Percentiles rank a stretch among this genome's conserved stretches.
These are phyloP conservation scores for Amaurobius ferox DNA, from an alignment of 2,888 invertebrate species.

Conservation along the genomic window DNA sequence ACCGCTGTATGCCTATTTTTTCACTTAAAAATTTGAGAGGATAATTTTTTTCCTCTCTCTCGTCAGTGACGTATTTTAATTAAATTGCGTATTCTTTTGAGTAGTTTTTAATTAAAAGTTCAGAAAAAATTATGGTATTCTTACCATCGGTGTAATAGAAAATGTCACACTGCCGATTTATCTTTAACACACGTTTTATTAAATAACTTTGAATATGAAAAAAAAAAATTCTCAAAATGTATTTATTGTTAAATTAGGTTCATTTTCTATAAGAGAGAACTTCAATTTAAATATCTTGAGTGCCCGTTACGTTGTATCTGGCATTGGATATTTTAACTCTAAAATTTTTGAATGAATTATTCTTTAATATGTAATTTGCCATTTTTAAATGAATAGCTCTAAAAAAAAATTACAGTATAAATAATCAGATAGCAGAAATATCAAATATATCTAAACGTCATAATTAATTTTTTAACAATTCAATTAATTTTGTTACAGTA, in stretches of 20 bases:
- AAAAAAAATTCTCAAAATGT: neutral
- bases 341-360: neutral
- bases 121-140: neutral
- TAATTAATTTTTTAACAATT: no score
- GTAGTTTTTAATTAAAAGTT: constrained; percentile 12
- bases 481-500: no score
- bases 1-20: constrained; percentile 1
- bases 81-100: constrained; percentile 12
- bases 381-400: no score
- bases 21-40: neutral
- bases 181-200: constrained; percentile 1
- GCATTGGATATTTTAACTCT: neutral
- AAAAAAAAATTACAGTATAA: no score
- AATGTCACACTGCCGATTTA: constrained; percentile 1
- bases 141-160: neutral
- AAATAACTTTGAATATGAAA: neutral
- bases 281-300: no score
- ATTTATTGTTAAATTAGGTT: constrained; percentile 7
- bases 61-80: neutral
- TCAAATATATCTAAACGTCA: no score
- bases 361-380: constrained; percentile 4
- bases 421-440: no score
- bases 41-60: constrained; percentile 1
- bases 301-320: no score
- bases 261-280: neutral